These are phyloP conservation scores for Spea hammondii DNA, from an alignment of 2,797 vertebrate genomes.

Conservation along the genomic window DNA sequence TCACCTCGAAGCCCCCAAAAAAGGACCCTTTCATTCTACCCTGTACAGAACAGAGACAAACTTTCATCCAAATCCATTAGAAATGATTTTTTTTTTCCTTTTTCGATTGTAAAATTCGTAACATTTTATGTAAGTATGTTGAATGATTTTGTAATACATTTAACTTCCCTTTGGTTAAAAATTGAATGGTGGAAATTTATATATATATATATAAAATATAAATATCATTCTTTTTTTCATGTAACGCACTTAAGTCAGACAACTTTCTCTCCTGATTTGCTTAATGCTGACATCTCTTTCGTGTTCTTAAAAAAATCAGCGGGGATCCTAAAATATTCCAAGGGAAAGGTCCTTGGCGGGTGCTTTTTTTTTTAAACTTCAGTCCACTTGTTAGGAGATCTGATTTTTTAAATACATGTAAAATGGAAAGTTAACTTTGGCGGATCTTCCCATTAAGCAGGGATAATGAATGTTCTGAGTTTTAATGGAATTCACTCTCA, in stretches of 20 bases:
- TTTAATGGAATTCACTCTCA: neutral
- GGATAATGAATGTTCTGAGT: conserved; percentile 30
- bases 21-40: conserved; percentile 3
- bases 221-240: conserved; percentile 2
- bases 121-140: conserved; percentile 32
- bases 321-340: conserved; percentile 65
- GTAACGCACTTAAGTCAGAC: conserved; percentile 58
- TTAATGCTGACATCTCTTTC: conserved; percentile 71
- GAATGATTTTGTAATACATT: conserved; percentile 18
- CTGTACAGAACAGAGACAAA: neutral
- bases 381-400: conserved; percentile 58
- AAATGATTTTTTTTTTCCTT: neutral
- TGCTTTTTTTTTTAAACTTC: conserved; percentile 60
- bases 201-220: conserved; percentile 17
- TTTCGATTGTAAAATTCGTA: neutral
- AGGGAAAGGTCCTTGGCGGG: conserved; percentile 64
- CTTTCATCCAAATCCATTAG: conserved; percentile 13
- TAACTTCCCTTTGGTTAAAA: conserved; percentile 26
- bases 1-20: conserved; percentile 16
- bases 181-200: conserved; percentile 30
- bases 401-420: conserved; percentile 46
- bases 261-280: conserved; percentile 64
- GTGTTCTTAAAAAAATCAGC: conserved; percentile 64
- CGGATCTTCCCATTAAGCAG: conserved; percentile 27
- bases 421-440: conserved; percentile 29